These are phyloP conservation scores for Pollenia griseotomentosa DNA, from an alignment of 2,888 invertebrate genomes.

Conservation along the genomic window DNA sequence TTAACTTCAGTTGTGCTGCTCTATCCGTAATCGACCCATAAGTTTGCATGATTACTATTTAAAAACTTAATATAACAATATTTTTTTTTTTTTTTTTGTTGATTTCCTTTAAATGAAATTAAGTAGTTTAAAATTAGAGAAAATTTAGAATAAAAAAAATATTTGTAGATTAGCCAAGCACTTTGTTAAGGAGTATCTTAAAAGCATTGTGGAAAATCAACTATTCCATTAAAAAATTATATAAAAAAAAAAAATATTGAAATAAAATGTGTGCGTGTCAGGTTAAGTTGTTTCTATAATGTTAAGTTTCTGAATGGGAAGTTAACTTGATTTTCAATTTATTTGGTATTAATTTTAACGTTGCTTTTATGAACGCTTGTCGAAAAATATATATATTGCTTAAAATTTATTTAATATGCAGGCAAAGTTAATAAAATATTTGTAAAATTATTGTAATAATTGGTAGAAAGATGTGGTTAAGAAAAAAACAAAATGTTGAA, in stretches of 20 bases:
- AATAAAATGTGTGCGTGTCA: conserved; percentile 69
- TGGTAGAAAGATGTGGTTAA: neutral
- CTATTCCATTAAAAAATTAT: conserved; percentile 33
- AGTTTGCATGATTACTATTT: conserved; percentile 42
- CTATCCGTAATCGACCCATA: no score
- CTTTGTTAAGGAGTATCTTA: conserved; percentile 29
- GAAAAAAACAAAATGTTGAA: neutral
- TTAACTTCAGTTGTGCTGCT: no score
- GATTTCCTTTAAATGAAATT: conserved; percentile 14
- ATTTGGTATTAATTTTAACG: conserved; percentile 34
- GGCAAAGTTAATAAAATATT: neutral
- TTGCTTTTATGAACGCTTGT: conserved; percentile 50
- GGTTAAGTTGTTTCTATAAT: conserved; percentile 43
- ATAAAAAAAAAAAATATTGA: conserved; percentile 41
- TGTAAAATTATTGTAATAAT: conserved; percentile 22
- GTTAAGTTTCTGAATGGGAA: conserved; percentile 20
- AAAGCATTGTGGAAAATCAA: conserved; percentile 22
- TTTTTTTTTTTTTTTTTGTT: conserved; percentile 6
- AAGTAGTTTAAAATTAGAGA: conserved; percentile 4
- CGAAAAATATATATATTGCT: conserved; percentile 33
- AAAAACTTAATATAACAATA: conserved; percentile 66
- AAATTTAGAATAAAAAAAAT: conserved; percentile 25
- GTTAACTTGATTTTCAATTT: conserved; percentile 59
- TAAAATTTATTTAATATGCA: conserved; percentile 6
- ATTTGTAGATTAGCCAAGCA: conserved; percentile 38